Evolutionary conservation across 2,888 invertebrate genomes (phyloP).

Genomic region (Chesias legatella): DNA sequence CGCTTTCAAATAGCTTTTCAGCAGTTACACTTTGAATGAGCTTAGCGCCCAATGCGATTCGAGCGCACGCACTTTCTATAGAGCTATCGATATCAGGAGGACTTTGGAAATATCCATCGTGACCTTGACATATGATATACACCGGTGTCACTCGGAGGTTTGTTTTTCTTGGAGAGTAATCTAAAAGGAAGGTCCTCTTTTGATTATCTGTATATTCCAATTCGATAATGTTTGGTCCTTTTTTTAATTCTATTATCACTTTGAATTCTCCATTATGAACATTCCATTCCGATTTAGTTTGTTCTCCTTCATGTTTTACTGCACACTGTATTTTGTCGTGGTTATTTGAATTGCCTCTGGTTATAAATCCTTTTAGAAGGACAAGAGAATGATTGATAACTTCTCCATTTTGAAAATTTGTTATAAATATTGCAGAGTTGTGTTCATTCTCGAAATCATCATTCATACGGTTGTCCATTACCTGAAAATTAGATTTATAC

Average conservation of each 20-base stretch:
- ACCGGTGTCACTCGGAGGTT: constrained; percentile 86
- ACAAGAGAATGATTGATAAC: constrained; percentile 81
- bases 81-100: constrained; percentile 83
- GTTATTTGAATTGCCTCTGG: constrained; percentile 62
- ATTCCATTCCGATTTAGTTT: constrained; percentile 78
- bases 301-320: constrained; percentile 59
- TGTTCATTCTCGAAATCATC: constrained; percentile 69
- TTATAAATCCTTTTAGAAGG: constrained; percentile 81
- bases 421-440: constrained; percentile 70
- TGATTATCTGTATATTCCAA: constrained; percentile 78
- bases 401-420: constrained; percentile 83
- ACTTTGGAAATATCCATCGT: constrained; percentile 89
- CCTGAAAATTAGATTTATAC: constrained; percentile 60
- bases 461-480: constrained; percentile 72
- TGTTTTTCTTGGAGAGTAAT: constrained; percentile 80
- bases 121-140: constrained; percentile 90
- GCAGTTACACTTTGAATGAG: constrained; percentile 92
- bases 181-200: constrained; percentile 67
- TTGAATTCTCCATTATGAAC: constrained; percentile 85
- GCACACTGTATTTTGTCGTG: constrained; percentile 66
- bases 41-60: constrained; percentile 88
- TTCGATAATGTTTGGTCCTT: constrained; percentile 83
- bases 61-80: constrained; percentile 85
- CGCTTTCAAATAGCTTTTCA: constrained; percentile 91
- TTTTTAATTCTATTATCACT: constrained; percentile 81